These are phyloP conservation scores for Aethina tumida DNA, from an alignment of 1,140 invertebrate genomes.

Conservation along the genomic window DNA sequence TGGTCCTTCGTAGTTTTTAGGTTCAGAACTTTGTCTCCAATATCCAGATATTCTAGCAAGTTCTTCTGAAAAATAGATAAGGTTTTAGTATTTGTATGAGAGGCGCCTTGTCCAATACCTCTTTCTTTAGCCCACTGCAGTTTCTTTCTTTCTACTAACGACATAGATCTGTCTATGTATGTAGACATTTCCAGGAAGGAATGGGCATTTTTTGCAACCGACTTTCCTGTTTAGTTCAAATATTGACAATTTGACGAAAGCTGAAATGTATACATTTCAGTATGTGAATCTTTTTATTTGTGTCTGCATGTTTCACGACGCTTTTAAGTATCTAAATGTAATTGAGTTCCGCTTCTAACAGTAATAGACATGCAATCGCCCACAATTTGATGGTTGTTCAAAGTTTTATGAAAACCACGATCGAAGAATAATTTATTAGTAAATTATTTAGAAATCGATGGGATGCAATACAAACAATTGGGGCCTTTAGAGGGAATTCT, in stretches of 20 bases:
- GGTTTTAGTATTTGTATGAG: constrained; percentile 3
- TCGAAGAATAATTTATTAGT: too few relatives aligned
- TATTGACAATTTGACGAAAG: constrained; percentile 11
- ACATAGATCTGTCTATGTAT: constrained; percentile 27
- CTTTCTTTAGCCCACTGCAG: constrained; percentile 65
- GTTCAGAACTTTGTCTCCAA: constrained; percentile 35
- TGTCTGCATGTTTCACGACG: background rate
- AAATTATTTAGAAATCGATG: too few relatives aligned
- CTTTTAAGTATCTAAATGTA: background rate
- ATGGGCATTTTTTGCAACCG: too few relatives aligned
- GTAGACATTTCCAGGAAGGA: constrained; percentile 25
- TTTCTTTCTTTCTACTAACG: constrained; percentile 61
- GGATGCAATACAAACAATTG: too few relatives aligned
- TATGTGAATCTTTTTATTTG: background rate
- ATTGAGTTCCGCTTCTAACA: background rate
- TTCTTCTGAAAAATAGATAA: constrained; percentile 48
- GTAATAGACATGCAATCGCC: constrained; percentile 1
- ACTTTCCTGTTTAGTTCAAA: constrained; percentile 6
- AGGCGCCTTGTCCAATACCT: constrained; percentile 39
- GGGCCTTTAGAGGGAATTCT: too few relatives aligned
- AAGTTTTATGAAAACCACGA: too few relatives aligned
- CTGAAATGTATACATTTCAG: constrained; percentile 4
- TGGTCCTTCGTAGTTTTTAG: constrained; percentile 14
- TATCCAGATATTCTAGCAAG: constrained; percentile 46
- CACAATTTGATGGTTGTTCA: too few relatives aligned